Percentiles rank a stretch among this genome's conserved stretches.
phyloP scores from a whole-genome alignment of 2,113 vertebrate species.

The Ploceus nigricollis region DNA sequence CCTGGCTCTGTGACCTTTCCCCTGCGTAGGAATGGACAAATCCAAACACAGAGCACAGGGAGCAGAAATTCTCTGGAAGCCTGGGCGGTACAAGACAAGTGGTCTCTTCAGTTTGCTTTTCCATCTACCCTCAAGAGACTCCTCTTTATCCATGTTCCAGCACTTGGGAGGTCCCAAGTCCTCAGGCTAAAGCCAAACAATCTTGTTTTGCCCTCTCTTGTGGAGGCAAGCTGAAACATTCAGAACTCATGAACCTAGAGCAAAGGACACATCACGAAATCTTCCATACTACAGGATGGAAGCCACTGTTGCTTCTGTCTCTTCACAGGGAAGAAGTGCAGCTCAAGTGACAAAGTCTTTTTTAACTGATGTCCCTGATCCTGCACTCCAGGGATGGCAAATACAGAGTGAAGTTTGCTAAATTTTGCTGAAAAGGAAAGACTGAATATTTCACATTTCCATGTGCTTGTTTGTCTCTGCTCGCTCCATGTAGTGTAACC shows the following conservation, averaged over 20 bases:
- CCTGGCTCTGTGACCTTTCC: neutral
- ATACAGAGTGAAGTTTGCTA: neutral
- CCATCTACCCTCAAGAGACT: neutral
- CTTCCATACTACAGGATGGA: neutral
- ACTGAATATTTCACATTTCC: neutral
- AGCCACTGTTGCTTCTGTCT: neutral
- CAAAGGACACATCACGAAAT: neutral
- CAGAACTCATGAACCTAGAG: neutral
- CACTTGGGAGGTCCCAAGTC: slow-evolving; percentile 1
- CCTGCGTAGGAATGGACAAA: neutral
- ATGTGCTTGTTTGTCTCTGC: neutral
- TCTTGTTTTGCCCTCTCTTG: neutral
- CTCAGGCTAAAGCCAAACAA: slow-evolving; percentile 1
- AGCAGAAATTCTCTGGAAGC: neutral
- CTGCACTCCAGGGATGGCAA: neutral
- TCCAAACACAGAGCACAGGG: neutral
- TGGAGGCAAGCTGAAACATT: neutral
- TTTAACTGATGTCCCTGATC: neutral
- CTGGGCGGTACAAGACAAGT: neutral
- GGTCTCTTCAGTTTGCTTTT: neutral
- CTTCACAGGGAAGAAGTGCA: neutral
- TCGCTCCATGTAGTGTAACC: neutral
- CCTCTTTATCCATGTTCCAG: neutral
- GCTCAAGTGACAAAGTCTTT: neutral
- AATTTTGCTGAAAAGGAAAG: neutral